Evolutionary conservation across 2,888 invertebrate species (phyloP), one percentile per base, ranked within the genome.

Genomic region (Lottia scabra): DNA sequence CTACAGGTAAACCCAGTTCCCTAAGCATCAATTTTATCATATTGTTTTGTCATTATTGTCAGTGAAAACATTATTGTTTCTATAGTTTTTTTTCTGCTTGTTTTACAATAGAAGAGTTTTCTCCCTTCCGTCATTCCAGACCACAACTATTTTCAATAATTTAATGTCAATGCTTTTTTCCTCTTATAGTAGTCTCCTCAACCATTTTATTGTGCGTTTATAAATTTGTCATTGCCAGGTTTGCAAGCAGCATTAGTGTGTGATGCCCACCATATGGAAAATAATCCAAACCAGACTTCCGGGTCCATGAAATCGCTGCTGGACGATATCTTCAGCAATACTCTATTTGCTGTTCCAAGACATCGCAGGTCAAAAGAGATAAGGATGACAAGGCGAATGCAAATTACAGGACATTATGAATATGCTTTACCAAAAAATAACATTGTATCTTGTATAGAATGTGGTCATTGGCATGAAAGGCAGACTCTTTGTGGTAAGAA

Each of bases 391-490:
- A 91, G 96, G 65, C 95, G 93, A 89, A 96, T 92, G 89, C 96
- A 96, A 0, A 93, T 93, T 0, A 91, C 93, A 0, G 93, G 93
- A 87, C 89, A 92, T 15, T 92, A 92, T 91, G 95, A 96, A 89
- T 92, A 93, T 76, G 86, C 94, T 16, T 91, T 91, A 30, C 93
- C 94, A 0, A 95, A 94, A 87, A 93, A 91, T 4, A 93, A 94
- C 88, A 91, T 98, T 44, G 90, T 93, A 77, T 92, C 93, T 0
- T 98, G 98, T 85, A 91, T 93, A 76, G 92, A 92, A 65, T 98
- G 98, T 90, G 98, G 98, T 0, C 93, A 95, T 88, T 92, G 94
- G 90, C 93, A 96, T 89, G 94, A 96, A 90, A 91, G 92, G 72
- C 93, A 94, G 65, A 91, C 93, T 66, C 91, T 98, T 65, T 98